Evolutionary conservation across 2,888 invertebrate genomes (phyloP), one percentile per base, ranked within the genome.

Genomic region (Acrobeloides nanus): DNA sequence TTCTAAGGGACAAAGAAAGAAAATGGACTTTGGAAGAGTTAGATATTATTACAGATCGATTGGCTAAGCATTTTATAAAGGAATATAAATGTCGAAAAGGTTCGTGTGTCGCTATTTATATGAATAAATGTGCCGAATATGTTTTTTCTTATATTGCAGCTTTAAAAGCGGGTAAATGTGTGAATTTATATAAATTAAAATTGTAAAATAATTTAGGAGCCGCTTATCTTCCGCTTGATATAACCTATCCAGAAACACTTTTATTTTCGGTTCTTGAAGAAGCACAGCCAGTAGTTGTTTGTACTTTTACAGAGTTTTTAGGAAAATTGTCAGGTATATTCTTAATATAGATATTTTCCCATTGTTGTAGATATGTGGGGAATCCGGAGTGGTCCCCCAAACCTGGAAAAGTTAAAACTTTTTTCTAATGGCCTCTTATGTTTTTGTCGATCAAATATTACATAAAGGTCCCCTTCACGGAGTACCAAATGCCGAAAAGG

Each of bases 191-290:
- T 10, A n/a, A 29, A n/a, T n/a, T 3, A 35, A 35, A 35, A 20
- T 15, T 3, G n/a, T 3, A 4, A 24, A 4, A 20, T 15, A n/a
- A 35, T 61, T 17, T 17, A 64, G 76, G 76, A 17, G 75, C 73
- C 7, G 76, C 75, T 5, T 76, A 77, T 51, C 53, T 77, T 26
- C 76, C 76, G 0, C 53, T 76, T 21, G 76, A 76, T 59, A 68
- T 75, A 15, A 69, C 74, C 4, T 76, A 75, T 46, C 76, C 76
- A 4, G 47, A 58, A 6, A 47, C 64, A 2, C 59, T 77, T n/a
- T 57, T 76, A 12, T 54, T 66, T 25, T 68, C 74, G n/a, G 73
- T 76, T 12, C 48, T 77, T 5, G 57, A 64, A n/a, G 76, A 76
- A 53, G 72, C 75, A 1, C 39, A 64, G 10, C 75, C 76, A 2